Evolutionary conservation across 2,888 invertebrate genomes (phyloP), one percentile per base, ranked within the genome.

Genomic region (Lordiphosa fenestrarum): DNA sequence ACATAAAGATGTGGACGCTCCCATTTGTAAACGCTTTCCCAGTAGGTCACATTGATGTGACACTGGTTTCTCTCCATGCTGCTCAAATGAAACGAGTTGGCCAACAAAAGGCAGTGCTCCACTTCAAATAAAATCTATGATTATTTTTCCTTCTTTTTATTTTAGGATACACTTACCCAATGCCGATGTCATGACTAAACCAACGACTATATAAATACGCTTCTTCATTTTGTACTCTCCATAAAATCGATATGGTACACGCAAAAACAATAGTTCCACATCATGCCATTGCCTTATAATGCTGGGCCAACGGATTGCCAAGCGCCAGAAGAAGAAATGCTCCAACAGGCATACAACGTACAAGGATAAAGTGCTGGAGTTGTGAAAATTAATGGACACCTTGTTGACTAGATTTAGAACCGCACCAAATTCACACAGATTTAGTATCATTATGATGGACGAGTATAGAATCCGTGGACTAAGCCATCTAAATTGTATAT

Each of bases 241-340:
- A 42, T 86, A 86, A 30, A 85, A 68, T 6, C 85, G 78, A 78
- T 89, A 89, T 1, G 89, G 88, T 3, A 80, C 58, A 19, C 70
- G 74, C 1, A 88, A 66, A 38, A 89, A 89, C n/a, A 88, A 72
- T 54, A 86, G 69, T 47, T 89, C 90, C 7, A 81, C 85, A 10
- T 75, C 70, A 9, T 76, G 64, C 89, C 89, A 89, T 7, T 68
- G 62, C 2, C 60, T 49, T 68, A 88, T 88, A 4, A 89, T 77
- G 10, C 56, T 58, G 21, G 84, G 87, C 90, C 90, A 89, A 23
- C 84, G 85, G n/a, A 62, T 68, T 7, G 89, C 88, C 68, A 90
- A 59, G 50, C 83, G 74, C 89, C 89, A 88, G 41, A 88, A 82
- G 67, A 69, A 83, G 5, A 88, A 38, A 23, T 85, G 89, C 53